Evolutionary conservation across 64 coral and sea anemone genomes (phyloP), one percentile per base, ranked within the genome.

Genomic region (Actinia tenebrosa): DNA sequence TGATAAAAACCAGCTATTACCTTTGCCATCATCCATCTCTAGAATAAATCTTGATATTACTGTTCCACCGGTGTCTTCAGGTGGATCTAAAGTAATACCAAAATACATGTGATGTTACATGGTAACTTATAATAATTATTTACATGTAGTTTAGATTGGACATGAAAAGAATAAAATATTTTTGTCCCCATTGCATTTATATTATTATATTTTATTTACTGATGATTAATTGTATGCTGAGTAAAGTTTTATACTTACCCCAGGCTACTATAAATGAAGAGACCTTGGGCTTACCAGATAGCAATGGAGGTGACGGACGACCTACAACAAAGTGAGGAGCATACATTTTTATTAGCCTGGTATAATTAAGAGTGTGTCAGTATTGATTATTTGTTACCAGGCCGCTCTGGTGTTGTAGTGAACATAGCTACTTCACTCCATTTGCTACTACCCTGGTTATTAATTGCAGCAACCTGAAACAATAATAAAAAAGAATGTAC

Each of bases 391-490:
- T 30, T 61, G 22, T 63, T 72, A 96, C 94, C 94, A 88, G 94
- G 94, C 86, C 83, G 83, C 46, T 96, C 94, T 52, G 94, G 94
- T 44, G 61, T 80, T 3, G 94, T 96, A 45, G 82, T 87, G 56
- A 96, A 96, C 15, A 90, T 61, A 14, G 82, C 91, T 63, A 71
- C 84, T 47, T 96, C 94, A 86, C 94, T 96, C 94, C 91, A 96
- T 55, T 88, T 92, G 89, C 94, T 93, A n/a, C 86, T 88, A 16
- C 94, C 94, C 56, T 93, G 88, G 26, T 45, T 79, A 86, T 96
- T 96, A 52, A 79, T 87, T 46, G 94, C 94, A 60, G 91, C 77
- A 14, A 96, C 60, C 94, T 96, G 45, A 47, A 75, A 77, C 19
- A 30, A 53, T 46, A 83, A 37, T 37, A 37, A 37, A 37, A 52